Evolutionary conservation across 2,113 vertebrate species (phyloP), one percentile per base, ranked within the genome.

Genomic region (Nannobrachium achirus): DNA sequence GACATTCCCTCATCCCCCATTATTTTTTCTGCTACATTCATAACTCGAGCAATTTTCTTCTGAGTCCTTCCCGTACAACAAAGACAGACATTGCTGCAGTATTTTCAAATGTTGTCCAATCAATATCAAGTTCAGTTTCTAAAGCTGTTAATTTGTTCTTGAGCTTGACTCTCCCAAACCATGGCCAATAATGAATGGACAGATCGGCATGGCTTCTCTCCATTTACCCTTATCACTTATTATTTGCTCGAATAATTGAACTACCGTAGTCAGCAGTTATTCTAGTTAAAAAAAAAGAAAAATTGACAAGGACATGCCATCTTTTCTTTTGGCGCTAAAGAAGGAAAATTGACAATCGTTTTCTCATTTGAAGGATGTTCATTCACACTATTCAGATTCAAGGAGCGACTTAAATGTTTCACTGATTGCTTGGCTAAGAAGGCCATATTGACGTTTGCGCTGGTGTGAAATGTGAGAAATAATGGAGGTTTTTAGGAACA

Each of bases 231-330:
- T 46, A 65, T 44, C 8, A 6, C 16, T 65, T 56, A 64, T 69
- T 60, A 56, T 66, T 67, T 76, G 38, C 49, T 62, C 16, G 76
- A 75, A 78, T 76, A 71, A 78, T 65, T 74, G 57, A 75, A 62
- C 58, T 49, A 39, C 51, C 48, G 19, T 64, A 53, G 48, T 67
- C 49, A 66, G 61, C 55, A 39, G 71, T 50, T 67, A 61, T 63
- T 72, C 53, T 25, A 33, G 9, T 20, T 49, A 15, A n/a, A 60
- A 58, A 15, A 13, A 60, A 42, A 38, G 25, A 13, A 60, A 42
- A 38, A 18, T 8, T 49, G 45, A 67, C 53, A 51, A 48, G 59
- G 7, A 38, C 1, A 8, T 33, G 40, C 52, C 8, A 1, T 45
- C 10, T 10, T 40, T 10, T 8, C 10, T 51, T 4, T n/a, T 1